phyloP scores from a whole-genome alignment of 2,113 vertebrate genomes.

The Channa argus region DNA sequence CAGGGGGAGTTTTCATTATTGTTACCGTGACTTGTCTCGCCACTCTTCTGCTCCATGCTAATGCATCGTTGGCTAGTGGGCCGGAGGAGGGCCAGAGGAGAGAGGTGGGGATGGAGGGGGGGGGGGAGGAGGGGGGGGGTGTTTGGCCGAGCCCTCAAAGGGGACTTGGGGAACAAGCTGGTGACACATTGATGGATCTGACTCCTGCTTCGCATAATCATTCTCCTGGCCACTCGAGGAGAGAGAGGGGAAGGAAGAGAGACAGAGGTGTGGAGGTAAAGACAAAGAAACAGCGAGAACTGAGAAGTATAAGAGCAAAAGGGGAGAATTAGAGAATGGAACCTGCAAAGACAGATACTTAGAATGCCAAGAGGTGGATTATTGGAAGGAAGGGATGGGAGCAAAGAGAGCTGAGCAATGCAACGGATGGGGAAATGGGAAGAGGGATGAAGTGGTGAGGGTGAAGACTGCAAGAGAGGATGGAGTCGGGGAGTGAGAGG shows the following conservation, averaged over 20 bases:
- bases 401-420: slow-evolving; percentile 45
- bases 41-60: slow-evolving; percentile 39
- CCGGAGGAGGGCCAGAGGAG: slow-evolving; percentile 8
- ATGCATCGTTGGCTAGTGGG: slow-evolving; percentile 31
- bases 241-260: slow-evolving; percentile 37
- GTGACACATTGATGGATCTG: slow-evolving; percentile 81
- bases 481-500: slow-evolving; percentile 30
- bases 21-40: slow-evolving; percentile 33
- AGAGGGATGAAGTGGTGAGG: not conserved
- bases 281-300: slow-evolving; percentile 28
- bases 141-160: not conserved
- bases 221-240: slow-evolving; percentile 73
- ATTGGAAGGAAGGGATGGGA: slow-evolving; percentile 33
- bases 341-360: slow-evolving; percentile 25
- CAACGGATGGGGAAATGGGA: slow-evolving; percentile 23
- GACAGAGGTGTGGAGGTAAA: slow-evolving; percentile 31
- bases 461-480: slow-evolving; percentile 19
- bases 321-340: slow-evolving; percentile 33
- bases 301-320: not conserved
- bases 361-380: slow-evolving; percentile 45
- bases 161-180: slow-evolving; percentile 66
- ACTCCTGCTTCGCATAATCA: slow-evolving; percentile 76
- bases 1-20: slow-evolving; percentile 66
- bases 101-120: not conserved
- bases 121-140: not conserved